Percentiles rank a stretch among this genome's conserved stretches.
phyloP scores from a whole-genome alignment of 2,113 vertebrate genomes.

The Egretta garzetta region DNA sequence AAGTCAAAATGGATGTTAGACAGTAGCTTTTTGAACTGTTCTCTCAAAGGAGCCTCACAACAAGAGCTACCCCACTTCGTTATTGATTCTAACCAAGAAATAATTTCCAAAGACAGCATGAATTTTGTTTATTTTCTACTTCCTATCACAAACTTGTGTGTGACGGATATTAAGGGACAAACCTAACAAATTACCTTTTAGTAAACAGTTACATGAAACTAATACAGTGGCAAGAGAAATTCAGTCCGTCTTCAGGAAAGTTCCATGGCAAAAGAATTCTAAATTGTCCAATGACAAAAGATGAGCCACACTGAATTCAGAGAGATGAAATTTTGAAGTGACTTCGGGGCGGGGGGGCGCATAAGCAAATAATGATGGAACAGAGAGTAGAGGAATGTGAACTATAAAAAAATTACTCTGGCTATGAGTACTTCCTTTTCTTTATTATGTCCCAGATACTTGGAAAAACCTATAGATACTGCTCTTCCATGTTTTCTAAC shows the following conservation, averaged over 20 bases:
- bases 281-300: neutral
- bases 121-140: neutral
- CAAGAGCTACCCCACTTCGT: neutral
- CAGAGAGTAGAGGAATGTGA: neutral
- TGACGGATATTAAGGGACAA: neutral
- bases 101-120: neutral
- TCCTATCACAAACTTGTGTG: neutral
- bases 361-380: neutral
- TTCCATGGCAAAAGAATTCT: neutral
- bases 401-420: neutral
- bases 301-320: neutral
- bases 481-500: neutral
- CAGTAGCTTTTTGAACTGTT: neutral
- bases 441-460: neutral
- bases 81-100: neutral
- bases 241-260: neutral
- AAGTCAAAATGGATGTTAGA: neutral
- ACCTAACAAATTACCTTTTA: neutral
- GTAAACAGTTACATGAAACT: neutral
- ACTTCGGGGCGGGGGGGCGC: neutral
- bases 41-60: neutral
- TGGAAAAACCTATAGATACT: neutral
- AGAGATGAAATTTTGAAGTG: neutral
- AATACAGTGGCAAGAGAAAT: neutral
- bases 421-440: neutral